Evolutionary conservation across 1,140 invertebrate genomes (phyloP).

Genomic region (Rhopalosiphum padi): DNA sequence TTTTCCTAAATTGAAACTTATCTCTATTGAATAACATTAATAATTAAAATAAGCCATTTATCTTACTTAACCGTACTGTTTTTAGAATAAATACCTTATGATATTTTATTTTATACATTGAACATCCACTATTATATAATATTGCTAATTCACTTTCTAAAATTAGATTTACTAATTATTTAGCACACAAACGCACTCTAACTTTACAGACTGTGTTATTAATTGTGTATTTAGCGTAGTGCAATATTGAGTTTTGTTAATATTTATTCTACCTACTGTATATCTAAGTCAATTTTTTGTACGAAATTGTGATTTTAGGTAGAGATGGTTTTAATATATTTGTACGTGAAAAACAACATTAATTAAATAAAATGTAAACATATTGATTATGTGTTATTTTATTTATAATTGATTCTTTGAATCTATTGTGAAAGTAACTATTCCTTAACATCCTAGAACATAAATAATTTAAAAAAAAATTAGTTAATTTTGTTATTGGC

Average conservation of each 20-base stretch:
- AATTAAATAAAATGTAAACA: slow-evolving; percentile 23
- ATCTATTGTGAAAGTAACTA: neutral
- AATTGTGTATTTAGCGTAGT: slow-evolving; percentile 27
- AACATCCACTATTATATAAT: neutral
- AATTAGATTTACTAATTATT: neutral
- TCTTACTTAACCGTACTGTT: neutral
- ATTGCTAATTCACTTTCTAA: slow-evolving; percentile 18
- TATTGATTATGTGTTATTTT: neutral
- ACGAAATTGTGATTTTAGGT: slow-evolving; percentile 37
- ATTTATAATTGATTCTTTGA: neutral
- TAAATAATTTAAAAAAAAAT: neutral
- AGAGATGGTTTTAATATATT: slow-evolving; percentile 49
- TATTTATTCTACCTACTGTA: neutral
- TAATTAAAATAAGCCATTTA: neutral
- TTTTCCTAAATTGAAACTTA: neutral
- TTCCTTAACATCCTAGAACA: neutral
- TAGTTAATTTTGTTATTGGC: neutral
- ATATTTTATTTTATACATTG: neutral
- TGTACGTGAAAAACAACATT: slow-evolving; percentile 39
- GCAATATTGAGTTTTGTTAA: slow-evolving; percentile 26
- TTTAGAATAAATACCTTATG: neutral
- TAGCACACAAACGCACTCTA: slow-evolving; percentile 23
- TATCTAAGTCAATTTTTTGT: slow-evolving; percentile 43
- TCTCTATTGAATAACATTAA: neutral
- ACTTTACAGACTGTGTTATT: neutral